phyloP scores from a whole-genome alignment of 2,888 invertebrate genomes.

The Plebejus anna region DNA sequence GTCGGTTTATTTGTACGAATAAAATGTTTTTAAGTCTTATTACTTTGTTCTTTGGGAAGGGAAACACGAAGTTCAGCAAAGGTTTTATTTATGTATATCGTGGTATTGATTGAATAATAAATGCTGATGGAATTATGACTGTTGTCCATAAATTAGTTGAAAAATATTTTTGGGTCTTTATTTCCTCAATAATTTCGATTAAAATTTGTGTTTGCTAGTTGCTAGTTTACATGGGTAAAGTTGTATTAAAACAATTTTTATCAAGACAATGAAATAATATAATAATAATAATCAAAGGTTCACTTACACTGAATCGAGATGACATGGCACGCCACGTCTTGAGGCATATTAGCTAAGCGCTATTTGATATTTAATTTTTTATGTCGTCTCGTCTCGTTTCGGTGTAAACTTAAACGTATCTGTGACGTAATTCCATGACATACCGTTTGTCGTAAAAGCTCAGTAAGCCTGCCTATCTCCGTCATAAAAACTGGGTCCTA shows the following conservation, averaged over 20 bases:
- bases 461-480: slow-evolving; percentile 23
- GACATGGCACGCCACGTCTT: too few species aligned
- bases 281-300: too few species aligned
- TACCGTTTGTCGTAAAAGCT: slow-evolving; percentile 25
- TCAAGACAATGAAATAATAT: too few species aligned
- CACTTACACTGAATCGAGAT: too few species aligned
- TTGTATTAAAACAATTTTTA: too few species aligned
- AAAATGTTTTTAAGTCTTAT: slow-evolving; percentile 19
- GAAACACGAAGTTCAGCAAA: neutral
- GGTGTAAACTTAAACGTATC: neutral
- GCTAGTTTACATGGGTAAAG: too few species aligned
- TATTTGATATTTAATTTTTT: neutral
- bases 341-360: too few species aligned
- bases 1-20: slow-evolving; percentile 24
- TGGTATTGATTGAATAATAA: neutral
- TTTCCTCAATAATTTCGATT: too few species aligned
- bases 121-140: too few species aligned
- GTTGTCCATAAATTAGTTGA: too few species aligned
- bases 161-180: too few species aligned
- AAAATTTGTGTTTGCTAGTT: too few species aligned
- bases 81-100: neutral
- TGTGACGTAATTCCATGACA: slow-evolving; percentile 14
- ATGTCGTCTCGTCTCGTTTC: neutral
- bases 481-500: slow-evolving; percentile 22
- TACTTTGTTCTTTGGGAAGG: neutral